These are phyloP conservation scores for Podocnemis expansa DNA, from an alignment of 2,113 vertebrate genomes.

Conservation along the genomic window DNA sequence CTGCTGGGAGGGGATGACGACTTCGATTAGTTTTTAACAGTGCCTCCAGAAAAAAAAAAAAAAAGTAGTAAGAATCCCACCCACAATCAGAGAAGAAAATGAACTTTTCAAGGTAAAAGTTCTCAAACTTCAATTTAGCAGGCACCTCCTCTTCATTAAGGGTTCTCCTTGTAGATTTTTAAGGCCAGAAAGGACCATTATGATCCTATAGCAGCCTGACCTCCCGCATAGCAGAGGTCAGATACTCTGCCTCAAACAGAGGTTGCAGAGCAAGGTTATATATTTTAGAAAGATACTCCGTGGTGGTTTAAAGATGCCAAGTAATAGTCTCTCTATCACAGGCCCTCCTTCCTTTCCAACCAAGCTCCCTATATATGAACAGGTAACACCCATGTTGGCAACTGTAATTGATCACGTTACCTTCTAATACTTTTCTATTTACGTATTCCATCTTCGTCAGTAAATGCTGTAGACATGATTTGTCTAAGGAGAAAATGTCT, in stretches of 20 bases:
- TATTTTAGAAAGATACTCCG: background rate
- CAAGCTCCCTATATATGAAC: background rate
- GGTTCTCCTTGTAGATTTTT: background rate
- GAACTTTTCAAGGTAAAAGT: background rate
- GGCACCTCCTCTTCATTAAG: background rate
- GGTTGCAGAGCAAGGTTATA: too few species aligned
- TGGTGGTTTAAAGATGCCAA: background rate
- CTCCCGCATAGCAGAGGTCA: background rate
- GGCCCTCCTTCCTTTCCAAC: background rate
- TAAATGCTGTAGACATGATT: too few species aligned
- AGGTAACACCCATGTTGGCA: background rate
- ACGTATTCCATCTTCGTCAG: background rate
- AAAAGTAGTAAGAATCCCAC: background rate
- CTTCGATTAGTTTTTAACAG: background rate
- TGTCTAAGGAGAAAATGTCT: too few species aligned
- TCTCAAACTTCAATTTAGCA: too few species aligned
- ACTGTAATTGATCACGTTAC: background rate
- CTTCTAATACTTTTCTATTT: background rate
- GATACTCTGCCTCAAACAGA: too few species aligned
- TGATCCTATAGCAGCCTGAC: background rate
- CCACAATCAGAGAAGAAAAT: background rate
- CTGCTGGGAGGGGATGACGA: background rate
- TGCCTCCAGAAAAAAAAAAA: background rate
- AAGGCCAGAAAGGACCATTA: background rate
- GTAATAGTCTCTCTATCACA: background rate